Percentiles rank a stretch among this genome's conserved stretches.
Conservation (phyloP, 2,113 vertebrate genomes). For the Nycticryphes semicollaris region DNA sequence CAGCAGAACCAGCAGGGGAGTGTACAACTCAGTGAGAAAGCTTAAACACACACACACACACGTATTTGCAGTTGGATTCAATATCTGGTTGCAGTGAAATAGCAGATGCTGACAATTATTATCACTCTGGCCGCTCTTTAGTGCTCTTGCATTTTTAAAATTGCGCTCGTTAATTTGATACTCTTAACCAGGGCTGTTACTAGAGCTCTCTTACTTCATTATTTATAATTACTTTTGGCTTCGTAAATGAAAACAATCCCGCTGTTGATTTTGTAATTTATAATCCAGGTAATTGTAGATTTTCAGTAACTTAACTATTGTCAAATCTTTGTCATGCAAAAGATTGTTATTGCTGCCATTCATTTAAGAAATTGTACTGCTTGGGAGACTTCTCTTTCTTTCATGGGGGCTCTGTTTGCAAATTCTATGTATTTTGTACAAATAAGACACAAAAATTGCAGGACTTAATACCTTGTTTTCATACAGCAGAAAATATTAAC, state of each 20-base stretch:
- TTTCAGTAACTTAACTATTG: not conserved
- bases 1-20: not conserved
- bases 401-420: not conserved
- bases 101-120: slow-evolving; percentile 19
- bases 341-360: not conserved
- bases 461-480: not conserved
- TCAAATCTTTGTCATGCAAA: not conserved
- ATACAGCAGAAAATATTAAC: not conserved
- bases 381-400: not conserved
- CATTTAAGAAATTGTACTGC: not conserved
- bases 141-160: not conserved
- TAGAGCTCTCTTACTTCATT: not conserved
- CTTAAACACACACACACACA: not conserved
- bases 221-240: slow-evolving; percentile 34
- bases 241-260: slow-evolving; percentile 22
- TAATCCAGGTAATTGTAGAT: slow-evolving; percentile 6
- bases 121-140: not conserved
- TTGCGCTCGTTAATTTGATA: not conserved
- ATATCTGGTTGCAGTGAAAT: not conserved
- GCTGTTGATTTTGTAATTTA: not conserved
- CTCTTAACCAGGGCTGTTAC: not conserved
- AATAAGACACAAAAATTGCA: not conserved
- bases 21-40: not conserved
- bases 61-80: not conserved
- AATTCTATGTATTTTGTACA: not conserved